Base-by-base conservation (phyloP, 1,140 invertebrate genomes). In the Meloidogyne hapla region DNA sequence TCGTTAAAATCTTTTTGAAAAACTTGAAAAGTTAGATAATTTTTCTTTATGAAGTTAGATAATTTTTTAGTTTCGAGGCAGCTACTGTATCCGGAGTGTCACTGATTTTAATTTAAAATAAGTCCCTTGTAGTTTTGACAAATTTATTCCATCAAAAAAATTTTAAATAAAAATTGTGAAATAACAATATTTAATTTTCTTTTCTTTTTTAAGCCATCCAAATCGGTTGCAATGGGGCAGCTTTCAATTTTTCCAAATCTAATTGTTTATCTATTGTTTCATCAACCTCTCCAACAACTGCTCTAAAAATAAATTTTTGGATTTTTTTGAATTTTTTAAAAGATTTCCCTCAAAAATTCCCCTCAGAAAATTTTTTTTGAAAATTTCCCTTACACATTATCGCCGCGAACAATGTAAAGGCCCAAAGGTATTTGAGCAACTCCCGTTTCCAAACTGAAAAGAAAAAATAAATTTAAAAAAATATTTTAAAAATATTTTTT, bases 351-450 rank as follows among this genome's bases (percentile, higher is more conserved):
- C 28, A 9, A 64, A 25, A 25, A 64, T 15, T 63, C n/a, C n/a
- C n/a, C n/a, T n/a, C n/a, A n/a, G n/a, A n/a, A n/a, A n/a, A n/a
- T n/a, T n/a, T n/a, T n/a, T n/a, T n/a, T n/a, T n/a, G n/a, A n/a
- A 48, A 28, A 80, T 62, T 25, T 21, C 63, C 88, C 91, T 91
- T 90, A 94, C 91, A 99, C 93, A 90, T 99, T 99, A 88, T 99
- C 96, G 72, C 96, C 96, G 85, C 96, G 90, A 75, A 99, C 95
- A 62, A 99, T 95, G 87, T 98, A 96, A 23, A 98, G 89, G 33
- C 96, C 96, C 26, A 99, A 90, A 76, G 94, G 92, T 71, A 98
- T 95, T 90, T 98, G 94, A 85, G 97, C 94, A 61, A 98, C 93
- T 64, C 95, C 96, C 83, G 93, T 91, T 92, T 21, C 92, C 92